Conservation (phyloP, 2,797 vertebrate species). For the Leucoraja ocellata region DNA sequence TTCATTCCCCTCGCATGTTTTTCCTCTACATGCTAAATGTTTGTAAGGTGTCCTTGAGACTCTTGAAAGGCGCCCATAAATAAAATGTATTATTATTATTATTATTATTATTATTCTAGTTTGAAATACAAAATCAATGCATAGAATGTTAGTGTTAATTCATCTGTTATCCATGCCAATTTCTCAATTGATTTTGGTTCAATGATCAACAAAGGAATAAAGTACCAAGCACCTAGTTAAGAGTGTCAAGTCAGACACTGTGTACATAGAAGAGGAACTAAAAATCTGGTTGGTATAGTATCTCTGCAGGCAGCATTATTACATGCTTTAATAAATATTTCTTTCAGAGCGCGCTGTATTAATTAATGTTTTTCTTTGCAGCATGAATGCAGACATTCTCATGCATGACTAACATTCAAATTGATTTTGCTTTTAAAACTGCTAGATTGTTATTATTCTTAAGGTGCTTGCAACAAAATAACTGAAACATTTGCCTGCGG, state of each 20-base stretch:
- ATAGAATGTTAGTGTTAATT: neutral
- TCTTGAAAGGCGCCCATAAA: too few species aligned
- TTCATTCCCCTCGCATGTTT: too few species aligned
- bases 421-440: neutral
- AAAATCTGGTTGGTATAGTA: constrained; percentile 32
- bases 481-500: neutral
- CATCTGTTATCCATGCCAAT: neutral
- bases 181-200: neutral
- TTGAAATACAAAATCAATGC: neutral
- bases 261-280: neutral
- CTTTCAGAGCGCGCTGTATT: too few species aligned
- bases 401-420: constrained; percentile 1
- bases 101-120: too few species aligned
- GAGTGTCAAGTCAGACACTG: neutral
- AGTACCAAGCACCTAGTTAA: neutral
- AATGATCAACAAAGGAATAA: neutral
- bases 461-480: neutral
- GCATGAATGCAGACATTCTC: neutral
- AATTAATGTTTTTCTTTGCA: neutral
- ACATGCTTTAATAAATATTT: neutral
- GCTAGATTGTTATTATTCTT: neutral
- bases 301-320: neutral
- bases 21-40: too few species aligned
- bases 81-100: too few species aligned
- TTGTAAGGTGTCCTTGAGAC: too few species aligned